Percentiles rank a stretch among this genome's conserved stretches.
phyloP scores from a whole-genome alignment of 2,113 vertebrate genomes.

The Hemiscyllium ocellatum region DNA sequence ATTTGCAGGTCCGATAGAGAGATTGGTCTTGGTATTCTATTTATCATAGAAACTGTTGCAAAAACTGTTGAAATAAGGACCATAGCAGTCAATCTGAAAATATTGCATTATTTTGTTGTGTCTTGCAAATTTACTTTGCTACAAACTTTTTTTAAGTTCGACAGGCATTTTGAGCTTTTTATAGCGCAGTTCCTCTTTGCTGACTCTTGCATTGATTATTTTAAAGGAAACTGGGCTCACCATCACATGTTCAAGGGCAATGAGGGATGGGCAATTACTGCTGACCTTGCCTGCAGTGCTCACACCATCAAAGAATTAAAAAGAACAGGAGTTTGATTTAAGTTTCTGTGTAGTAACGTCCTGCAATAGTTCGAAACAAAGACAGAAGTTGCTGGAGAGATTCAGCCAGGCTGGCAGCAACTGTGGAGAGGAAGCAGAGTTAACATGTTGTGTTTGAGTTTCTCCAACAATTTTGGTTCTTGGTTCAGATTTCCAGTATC shows the following conservation, averaged over 20 bases:
- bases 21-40: background rate
- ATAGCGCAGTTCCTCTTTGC: background rate
- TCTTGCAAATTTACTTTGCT: background rate
- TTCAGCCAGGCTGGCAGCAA: too few species aligned
- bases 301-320: too few species aligned
- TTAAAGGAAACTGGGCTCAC: background rate
- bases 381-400: too few species aligned
- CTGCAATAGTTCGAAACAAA: too few species aligned
- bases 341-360: background rate
- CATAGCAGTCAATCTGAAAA: background rate
- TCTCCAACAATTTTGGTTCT: too few species aligned
- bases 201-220: background rate
- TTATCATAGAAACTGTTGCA: background rate
- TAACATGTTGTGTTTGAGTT: too few species aligned
- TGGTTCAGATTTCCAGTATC: too few species aligned
- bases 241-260: too few species aligned
- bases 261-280: too few species aligned
- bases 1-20: background rate
- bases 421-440: too few species aligned
- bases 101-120: background rate
- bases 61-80: background rate
- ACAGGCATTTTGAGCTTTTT: background rate
- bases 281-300: too few species aligned
- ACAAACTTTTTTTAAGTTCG: background rate
- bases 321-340: background rate